Evolutionary conservation across 2,797 vertebrate genomes (phyloP), one percentile per base, ranked within the genome.

Genomic region (Macropodus opercularis): DNA sequence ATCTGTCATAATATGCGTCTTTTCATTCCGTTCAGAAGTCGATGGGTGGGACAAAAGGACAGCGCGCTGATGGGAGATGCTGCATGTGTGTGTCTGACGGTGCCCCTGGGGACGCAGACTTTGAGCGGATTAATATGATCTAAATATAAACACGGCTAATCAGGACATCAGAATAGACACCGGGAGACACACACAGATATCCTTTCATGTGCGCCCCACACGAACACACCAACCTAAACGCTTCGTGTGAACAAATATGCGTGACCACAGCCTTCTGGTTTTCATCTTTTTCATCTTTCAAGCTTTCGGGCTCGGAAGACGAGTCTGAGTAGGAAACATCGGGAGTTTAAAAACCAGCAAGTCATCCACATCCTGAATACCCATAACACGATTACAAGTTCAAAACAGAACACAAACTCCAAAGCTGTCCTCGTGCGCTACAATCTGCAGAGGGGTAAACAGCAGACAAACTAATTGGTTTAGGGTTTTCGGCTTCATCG

Each of bases 61-160:
- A 63, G 23, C 22, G 36, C 11, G 24, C 48, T 40, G n/a, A n/a
- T n/a, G n/a, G n/a, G n/a, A n/a, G n/a, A n/a, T n/a, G n/a, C n/a
- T n/a, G n/a, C n/a, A n/a, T n/a, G n/a, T n/a, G n/a, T n/a, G n/a
- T n/a, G n/a, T n/a, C n/a, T n/a, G 72, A 54, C 55, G 35, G 66
- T 2, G 47, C 75, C 68, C 70, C 31, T 18, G 68, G 75, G 72
- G 48, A 49, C 42, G 35, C 50, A 75, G 59, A 67, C 60, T 75
- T 69, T 76, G 59, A 75, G 54, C 58, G 14, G 62, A 85, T 86
- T 81, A 79, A 78, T 77, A 46, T 17, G 57, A 74, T 83, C 83
- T 79, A 88, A 84, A 86, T 85, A 87, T 81, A 88, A 83, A 83
- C 72, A 68, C 58, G 22, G 42, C 58, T 89, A 84, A 90, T 87